Percentiles rank a stretch among this genome's conserved stretches.
phyloP scores from a whole-genome alignment of 2,113 vertebrate species.

The Melanostigma gelatinosum region DNA sequence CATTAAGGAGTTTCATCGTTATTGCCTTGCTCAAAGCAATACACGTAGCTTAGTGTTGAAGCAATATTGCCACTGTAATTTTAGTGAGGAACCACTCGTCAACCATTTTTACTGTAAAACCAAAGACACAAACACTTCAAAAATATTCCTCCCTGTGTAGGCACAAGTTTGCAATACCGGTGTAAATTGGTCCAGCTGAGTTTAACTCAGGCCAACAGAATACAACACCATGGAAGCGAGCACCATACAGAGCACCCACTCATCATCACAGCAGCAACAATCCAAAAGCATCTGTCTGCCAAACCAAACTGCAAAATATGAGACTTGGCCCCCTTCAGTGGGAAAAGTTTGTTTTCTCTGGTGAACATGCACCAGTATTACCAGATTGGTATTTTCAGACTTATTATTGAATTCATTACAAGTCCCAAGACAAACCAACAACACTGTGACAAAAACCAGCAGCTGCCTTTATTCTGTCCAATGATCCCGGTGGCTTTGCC shows the following conservation, averaged over 20 bases:
- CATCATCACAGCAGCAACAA: slow-evolving; percentile 35
- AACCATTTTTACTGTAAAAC: slow-evolving; percentile 14
- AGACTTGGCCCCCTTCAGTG: slow-evolving; percentile 31
- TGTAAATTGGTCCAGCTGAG: slow-evolving; percentile 26
- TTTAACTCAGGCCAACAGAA: slow-evolving; percentile 29
- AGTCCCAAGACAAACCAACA: slow-evolving; percentile 36
- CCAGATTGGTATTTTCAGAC: slow-evolving; percentile 39
- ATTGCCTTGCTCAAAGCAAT: slow-evolving; percentile 40
- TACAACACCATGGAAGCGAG: slow-evolving; percentile 42
- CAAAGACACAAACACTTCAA: background rate
- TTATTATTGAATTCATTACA: slow-evolving; percentile 60
- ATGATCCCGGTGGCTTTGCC: slow-evolving; percentile 28
- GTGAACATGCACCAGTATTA: slow-evolving; percentile 39
- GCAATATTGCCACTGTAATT: background rate
- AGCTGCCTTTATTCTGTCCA: slow-evolving; percentile 28
- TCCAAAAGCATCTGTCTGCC: slow-evolving; percentile 42
- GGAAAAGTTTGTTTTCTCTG: slow-evolving; percentile 34
- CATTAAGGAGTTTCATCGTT: slow-evolving; percentile 43
- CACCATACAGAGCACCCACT: slow-evolving; percentile 33
- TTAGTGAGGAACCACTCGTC: background rate
- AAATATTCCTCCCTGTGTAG: slow-evolving; percentile 19
- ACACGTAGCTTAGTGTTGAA: slow-evolving; percentile 1
- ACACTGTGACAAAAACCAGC: slow-evolving; percentile 17
- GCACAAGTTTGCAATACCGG: slow-evolving; percentile 7
- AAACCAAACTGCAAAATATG: slow-evolving; percentile 35